Evolutionary conservation across 2,797 vertebrate genomes (phyloP), one percentile per base, ranked within the genome.

Genomic region (Rhinogobio ventralis): DNA sequence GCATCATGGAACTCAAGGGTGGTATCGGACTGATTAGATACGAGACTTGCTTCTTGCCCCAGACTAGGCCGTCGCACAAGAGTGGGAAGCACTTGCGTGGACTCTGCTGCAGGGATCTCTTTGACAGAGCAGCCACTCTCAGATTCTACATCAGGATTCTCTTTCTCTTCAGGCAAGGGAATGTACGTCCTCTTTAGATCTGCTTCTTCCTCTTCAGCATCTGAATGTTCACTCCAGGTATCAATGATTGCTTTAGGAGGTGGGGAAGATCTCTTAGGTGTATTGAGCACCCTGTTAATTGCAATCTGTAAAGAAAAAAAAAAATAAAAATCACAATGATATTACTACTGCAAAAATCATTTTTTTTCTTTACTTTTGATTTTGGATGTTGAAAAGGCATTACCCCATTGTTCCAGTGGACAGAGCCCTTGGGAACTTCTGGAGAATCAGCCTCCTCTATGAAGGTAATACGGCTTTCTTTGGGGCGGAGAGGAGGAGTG

Each of bases 391-490:
- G 17, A 45, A 78, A 17, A 78, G 17, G 15, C 8, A 1, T 69
- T 95, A 99, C 98, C 93, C 89, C 94, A 86, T 93, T 91, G 82
- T 93, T 93, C 96, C 96, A 97, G 73, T 90, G 92, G 57, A 92
- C 89, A 57, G 84, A 69, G n/a, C 83, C 75, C 55, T 96, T 95
- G 79, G 92, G 92, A 45, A 84, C 79, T 57, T 91, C 91, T 4
- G 92, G 86, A 0, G 90, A 83, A 33, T 87, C 92, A 5, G 82
- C 45, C 89, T 96, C 95, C 88, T 97, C 97, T 68, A 96, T 92
- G 85, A 98, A 99, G 28, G 97, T 97, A 91, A 99, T 97, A 81
- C 96, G 96, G 68, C 92, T 96, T 90, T 98, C 97, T 93, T 98
- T 99, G 90, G 91, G 88, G 81, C 95, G 95, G 1, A 95, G 89